Evolutionary conservation across 2,113 vertebrate genomes (phyloP).

Genomic region (Elephantulus edwardii): DNA sequence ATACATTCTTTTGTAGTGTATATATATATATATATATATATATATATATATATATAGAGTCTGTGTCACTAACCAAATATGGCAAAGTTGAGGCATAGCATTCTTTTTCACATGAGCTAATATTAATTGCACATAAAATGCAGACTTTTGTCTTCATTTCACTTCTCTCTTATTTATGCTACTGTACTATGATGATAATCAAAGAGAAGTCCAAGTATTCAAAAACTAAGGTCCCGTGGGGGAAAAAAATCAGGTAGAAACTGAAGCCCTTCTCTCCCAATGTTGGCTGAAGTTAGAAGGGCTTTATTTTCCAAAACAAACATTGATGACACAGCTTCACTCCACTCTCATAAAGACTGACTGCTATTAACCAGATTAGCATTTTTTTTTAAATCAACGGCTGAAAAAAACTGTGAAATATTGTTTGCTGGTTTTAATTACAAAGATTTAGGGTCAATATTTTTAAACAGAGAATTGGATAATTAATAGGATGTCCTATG

Average conservation of each 20-base stretch:
- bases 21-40: too few relatives aligned
- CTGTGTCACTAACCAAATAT: not conserved
- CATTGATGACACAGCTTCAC: not conserved
- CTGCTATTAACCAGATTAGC: not conserved
- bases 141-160: not conserved
- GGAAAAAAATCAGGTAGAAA: not conserved
- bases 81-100: not conserved
- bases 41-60: too few relatives aligned
- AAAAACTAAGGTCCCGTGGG: not conserved
- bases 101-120: not conserved
- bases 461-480: not conserved
- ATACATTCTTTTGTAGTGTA: not conserved
- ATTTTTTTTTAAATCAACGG: not conserved
- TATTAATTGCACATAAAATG: not conserved
- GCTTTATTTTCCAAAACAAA: not conserved
- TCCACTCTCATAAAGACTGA: not conserved
- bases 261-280: rapidly evolving
- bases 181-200: rapidly evolving
- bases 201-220: not conserved
- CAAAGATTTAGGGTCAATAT: not conserved
- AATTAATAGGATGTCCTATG: not conserved
- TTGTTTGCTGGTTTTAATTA: not conserved
- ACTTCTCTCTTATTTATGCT: not conserved
- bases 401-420: not conserved
- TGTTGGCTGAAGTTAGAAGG: not conserved